Conservation (phyloP, 2,888 invertebrate genomes). For the Mantis religiosa region DNA sequence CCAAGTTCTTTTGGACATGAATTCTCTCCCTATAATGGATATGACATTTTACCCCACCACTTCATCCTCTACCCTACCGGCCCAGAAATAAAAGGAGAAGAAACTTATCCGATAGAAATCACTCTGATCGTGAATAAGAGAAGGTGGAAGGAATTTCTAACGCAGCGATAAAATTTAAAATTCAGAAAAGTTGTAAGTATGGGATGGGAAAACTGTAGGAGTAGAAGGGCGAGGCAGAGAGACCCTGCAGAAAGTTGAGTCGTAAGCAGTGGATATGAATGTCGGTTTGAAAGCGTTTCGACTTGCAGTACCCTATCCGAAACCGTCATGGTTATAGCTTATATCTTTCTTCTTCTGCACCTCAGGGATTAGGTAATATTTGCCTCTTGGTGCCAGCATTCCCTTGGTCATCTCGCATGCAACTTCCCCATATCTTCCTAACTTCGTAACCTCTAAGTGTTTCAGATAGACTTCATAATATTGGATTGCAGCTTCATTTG, state of each 20-base stretch:
- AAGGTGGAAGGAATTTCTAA: background rate
- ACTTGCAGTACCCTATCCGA: background rate
- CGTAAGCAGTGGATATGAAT: background rate
- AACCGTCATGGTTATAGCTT: background rate
- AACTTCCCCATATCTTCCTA: background rate
- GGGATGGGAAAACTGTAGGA: background rate
- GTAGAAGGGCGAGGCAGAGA: too few species aligned
- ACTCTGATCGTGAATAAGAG: background rate
- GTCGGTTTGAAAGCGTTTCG: background rate
- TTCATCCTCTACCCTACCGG: background rate
- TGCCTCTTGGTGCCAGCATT: background rate
- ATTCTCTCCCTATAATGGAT: background rate
- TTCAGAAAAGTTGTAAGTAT: background rate
- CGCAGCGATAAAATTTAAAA: background rate
- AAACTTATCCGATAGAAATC: background rate
- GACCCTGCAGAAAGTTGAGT: background rate
- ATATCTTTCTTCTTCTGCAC: background rate
- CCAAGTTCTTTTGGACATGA: background rate
- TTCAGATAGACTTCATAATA: too few species aligned
- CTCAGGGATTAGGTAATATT: background rate
- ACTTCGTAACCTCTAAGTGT: too few species aligned
- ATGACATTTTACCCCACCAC: background rate
- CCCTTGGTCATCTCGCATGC: background rate
- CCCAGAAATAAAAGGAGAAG: background rate
- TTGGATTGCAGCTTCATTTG: too few species aligned